Percentiles rank a stretch among this genome's conserved stretches.
These are phyloP conservation scores for Ophthalmotilapia sp. DNA, from an alignment of 2,113 vertebrate genomes.

Conservation along the genomic window DNA sequence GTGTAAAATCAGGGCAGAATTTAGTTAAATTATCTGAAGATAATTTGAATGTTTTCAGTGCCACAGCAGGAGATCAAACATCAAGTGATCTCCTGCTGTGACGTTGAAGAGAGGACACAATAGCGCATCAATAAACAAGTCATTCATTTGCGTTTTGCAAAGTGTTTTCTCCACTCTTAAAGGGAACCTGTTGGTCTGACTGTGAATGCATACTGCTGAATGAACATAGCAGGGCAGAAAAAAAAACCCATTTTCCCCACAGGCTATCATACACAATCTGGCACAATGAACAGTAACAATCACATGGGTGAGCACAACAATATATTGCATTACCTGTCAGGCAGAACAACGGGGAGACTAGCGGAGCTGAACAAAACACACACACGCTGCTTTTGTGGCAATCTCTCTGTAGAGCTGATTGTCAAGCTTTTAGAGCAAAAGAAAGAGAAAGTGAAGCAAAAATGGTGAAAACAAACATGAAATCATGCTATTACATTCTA, in stretches of 20 bases:
- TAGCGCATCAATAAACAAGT: background rate
- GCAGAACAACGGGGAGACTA: background rate
- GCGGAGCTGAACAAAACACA: background rate
- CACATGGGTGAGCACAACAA: background rate
- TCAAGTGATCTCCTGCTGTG: background rate
- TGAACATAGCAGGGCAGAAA: background rate
- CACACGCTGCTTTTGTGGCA: background rate
- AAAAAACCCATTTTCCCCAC: fast-evolving
- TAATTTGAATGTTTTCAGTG: background rate
- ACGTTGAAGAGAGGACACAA: background rate
- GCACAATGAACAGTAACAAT: background rate
- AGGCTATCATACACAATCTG: background rate
- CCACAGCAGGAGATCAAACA: background rate
- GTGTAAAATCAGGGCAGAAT: background rate
- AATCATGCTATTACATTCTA: background rate
- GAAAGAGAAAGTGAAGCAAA: background rate
- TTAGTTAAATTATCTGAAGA: background rate
- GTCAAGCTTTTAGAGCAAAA: background rate
- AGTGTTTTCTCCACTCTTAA: background rate
- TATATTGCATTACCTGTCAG: background rate
- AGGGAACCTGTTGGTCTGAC: background rate
- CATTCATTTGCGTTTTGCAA: background rate
- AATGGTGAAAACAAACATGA: background rate
- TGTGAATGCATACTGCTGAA: background rate
- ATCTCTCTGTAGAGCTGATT: background rate